Base-by-base conservation (phyloP, 2,888 invertebrate genomes). In the Synergus umbraculus region DNA sequence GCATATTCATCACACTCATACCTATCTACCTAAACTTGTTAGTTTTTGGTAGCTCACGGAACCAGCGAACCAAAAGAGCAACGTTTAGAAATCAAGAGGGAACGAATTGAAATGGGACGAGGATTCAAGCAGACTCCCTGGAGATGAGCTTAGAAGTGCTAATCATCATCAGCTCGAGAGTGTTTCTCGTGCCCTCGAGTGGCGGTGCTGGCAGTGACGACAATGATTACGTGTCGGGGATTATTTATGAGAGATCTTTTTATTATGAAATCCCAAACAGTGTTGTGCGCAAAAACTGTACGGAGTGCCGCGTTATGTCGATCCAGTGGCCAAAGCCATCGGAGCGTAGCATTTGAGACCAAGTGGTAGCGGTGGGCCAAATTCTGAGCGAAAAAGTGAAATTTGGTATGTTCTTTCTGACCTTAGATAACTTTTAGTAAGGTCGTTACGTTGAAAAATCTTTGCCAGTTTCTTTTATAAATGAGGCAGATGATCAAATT, bases 41-140 rank as follows among this genome's bases (percentile, higher is more conserved):
- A 76, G 63, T 76, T 63, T 63, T 63, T 76, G 44, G 43, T 77
- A 77, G 44, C 22, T 76, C 18, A 76, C 63, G 54, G 12, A 73
- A 54, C 12, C 73, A 73, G 54, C 73, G 41, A 63, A 29, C 29
- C 63, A 29, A 63, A 18, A 58, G 18, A 58, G 58, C 18, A 9
- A 18, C 3, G 58, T 58, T 58, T n/a, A 58, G 18, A 18, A 58
- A 58, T 58, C 18, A 58, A 18, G 58, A 63, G 63, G 63, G 63
- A 63, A 63, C 63, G 63, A 63, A 12, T 10, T 9, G 58, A 58
- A 18, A 58, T 18, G 4, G 58, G 29, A 29, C 22, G 22, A 63
- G 22, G 63, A 63, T 29, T 29, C 7, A 63, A 0, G 29, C 29
- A 18, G 58, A 18, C 9, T 58, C 58, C 58, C 58, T 29, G 63